Percentiles rank a stretch among this genome's conserved stretches.
These are phyloP conservation scores for Trogon surrucura DNA, from an alignment of 2,113 vertebrate species.

Conservation along the genomic window DNA sequence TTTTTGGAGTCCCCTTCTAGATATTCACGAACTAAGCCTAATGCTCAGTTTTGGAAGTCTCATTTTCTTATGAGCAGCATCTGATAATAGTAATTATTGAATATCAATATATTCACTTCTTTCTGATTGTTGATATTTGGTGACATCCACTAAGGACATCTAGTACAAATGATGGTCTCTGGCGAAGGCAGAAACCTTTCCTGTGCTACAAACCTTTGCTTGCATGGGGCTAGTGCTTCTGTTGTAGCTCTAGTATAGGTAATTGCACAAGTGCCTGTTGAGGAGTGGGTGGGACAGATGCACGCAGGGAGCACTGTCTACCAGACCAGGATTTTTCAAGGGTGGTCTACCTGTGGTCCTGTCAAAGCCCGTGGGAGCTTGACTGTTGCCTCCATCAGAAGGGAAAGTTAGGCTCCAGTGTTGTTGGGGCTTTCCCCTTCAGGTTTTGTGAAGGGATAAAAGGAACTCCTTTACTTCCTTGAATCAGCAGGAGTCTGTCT, in stretches of 20 bases:
- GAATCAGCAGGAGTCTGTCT: background rate
- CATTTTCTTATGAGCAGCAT: background rate
- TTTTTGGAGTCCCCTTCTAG: background rate
- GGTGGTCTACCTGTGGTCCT: background rate
- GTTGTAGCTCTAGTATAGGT: background rate
- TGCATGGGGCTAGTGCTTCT: background rate
- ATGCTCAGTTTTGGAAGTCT: background rate
- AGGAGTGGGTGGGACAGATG: background rate
- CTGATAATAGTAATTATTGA: background rate
- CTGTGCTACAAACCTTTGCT: background rate
- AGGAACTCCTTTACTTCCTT: background rate
- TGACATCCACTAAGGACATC: background rate
- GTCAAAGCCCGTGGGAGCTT: background rate
- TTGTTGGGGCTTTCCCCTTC: background rate
- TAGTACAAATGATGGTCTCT: background rate
- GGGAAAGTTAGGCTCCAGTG: background rate
- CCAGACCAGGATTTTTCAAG: background rate
- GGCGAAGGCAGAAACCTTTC: background rate
- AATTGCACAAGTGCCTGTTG: background rate
- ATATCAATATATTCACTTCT: background rate
- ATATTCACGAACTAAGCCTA: background rate
- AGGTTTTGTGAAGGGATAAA: background rate
- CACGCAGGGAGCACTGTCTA: background rate
- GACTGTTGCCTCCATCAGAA: background rate
- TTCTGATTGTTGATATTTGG: background rate